These are phyloP conservation scores for Poeciliopsis paucimaculata DNA, from an alignment of 2,797 vertebrate species.

Conservation along the genomic window DNA sequence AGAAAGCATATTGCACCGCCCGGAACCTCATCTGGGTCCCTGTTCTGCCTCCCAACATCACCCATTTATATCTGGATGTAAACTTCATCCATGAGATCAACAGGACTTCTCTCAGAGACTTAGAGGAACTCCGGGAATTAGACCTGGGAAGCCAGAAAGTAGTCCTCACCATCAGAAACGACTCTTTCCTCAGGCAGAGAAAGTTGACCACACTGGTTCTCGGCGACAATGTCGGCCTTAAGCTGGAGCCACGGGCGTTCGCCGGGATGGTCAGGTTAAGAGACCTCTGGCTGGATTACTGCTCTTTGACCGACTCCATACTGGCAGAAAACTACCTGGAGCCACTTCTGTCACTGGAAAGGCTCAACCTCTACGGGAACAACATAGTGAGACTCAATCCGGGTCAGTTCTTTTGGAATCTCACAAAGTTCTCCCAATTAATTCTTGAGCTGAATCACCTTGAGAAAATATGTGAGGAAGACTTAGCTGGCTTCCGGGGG, in stretches of 20 bases:
- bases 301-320: constrained; percentile 75
- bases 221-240: constrained; percentile 56
- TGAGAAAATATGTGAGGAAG: constrained; percentile 80
- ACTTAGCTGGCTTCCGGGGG: constrained; percentile 83
- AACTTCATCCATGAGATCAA: constrained; percentile 83
- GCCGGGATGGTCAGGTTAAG: constrained; percentile 77
- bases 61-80: constrained; percentile 71
- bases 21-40: constrained; percentile 78
- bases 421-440: constrained; percentile 76
- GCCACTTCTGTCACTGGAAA: constrained; percentile 82
- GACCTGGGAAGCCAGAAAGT: constrained; percentile 72
- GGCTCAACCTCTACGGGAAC: constrained; percentile 80
- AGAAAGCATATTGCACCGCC: constrained; percentile 47
- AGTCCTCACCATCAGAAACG: constrained; percentile 73
- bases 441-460: constrained; percentile 80
- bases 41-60: constrained; percentile 73
- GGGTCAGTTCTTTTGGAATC: constrained; percentile 80
- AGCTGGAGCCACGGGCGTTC: constrained; percentile 83
- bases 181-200: constrained; percentile 83
- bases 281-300: constrained; percentile 74
- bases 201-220: constrained; percentile 80
- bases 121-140: constrained; percentile 72
- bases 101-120: constrained; percentile 72
- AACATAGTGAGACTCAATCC: constrained; percentile 76
- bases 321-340: constrained; percentile 80